phyloP scores from a whole-genome alignment of 2,797 vertebrate genomes.

The Syngnathus rostellatus region DNA sequence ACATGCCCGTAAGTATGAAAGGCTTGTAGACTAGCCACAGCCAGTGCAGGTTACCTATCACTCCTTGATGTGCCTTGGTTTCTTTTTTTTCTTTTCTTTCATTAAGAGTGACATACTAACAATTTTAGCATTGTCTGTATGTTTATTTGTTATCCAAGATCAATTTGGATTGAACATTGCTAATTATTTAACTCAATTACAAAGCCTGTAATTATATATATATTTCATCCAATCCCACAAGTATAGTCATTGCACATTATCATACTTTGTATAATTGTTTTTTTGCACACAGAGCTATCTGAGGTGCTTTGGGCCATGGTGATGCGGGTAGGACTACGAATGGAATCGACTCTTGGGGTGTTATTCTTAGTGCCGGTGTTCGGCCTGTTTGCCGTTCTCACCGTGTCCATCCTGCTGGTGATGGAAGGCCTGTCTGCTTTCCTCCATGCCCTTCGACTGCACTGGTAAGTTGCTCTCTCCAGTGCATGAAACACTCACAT shows the following conservation, averaged over 20 bases:
- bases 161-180: too few relatives aligned
- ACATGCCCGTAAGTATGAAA: slow-evolving; percentile 84
- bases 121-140: too few relatives aligned
- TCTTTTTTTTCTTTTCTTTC: too few relatives aligned
- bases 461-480: slow-evolving; percentile 76
- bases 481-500: not conserved
- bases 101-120: too few relatives aligned
- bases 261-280: not conserved
- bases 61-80: too few relatives aligned
- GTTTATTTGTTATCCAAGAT: too few relatives aligned
- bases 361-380: slow-evolving; percentile 81
- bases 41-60: too few relatives aligned
- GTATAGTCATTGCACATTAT: not conserved
- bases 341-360: slow-evolving; percentile 72
- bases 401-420: slow-evolving; percentile 85
- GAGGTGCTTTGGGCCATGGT: slow-evolving; percentile 96
- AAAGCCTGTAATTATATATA: too few relatives aligned
- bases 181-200: too few relatives aligned
- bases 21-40: not conserved
- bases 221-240: too few relatives aligned
- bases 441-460: slow-evolving; percentile 90
- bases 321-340: slow-evolving; percentile 80
- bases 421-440: slow-evolving; percentile 98
- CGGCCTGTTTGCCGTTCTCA: slow-evolving; percentile 81
- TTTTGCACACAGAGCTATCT: slow-evolving; percentile 75